Conservation (phyloP, 2,113 vertebrate genomes). For the Choloepus hoffmanni region DNA sequence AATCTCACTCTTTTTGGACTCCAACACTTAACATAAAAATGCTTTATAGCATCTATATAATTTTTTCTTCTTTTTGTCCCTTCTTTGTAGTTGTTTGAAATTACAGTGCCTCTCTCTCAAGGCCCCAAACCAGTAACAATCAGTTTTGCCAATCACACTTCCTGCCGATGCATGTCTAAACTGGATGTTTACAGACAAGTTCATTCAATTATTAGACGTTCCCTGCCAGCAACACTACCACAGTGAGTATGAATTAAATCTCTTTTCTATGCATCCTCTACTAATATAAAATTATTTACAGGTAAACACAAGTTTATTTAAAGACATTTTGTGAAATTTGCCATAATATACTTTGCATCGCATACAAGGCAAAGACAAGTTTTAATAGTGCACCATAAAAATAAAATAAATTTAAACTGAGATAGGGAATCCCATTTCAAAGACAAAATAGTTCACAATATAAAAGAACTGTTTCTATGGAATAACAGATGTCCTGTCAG, state of each 20-base stretch:
- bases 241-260: conserved; percentile 90
- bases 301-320: not conserved
- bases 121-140: conserved; percentile 95
- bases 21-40: conserved; percentile 6
- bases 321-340: conserved; percentile 29
- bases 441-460: not conserved
- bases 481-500: not conserved
- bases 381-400: not conserved
- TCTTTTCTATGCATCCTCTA: conserved; percentile 41
- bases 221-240: conserved; percentile 88
- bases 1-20: not conserved
- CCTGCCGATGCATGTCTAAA: conserved; percentile 97
- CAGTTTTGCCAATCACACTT: conserved; percentile 98
- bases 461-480: not conserved
- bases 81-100: conserved; percentile 94
- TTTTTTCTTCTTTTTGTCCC: conserved; percentile 72
- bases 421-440: not conserved
- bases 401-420: not conserved
- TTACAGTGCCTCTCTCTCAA: conserved; percentile 95
- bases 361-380: not conserved
- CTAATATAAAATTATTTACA: conserved; percentile 24
- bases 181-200: conserved; percentile 96
- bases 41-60: conserved; percentile 17
- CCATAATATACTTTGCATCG: not conserved
- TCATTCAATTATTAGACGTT: conserved; percentile 97